Base-by-base conservation (phyloP, 2,888 invertebrate species). In the Achlya flavicornis region DNA sequence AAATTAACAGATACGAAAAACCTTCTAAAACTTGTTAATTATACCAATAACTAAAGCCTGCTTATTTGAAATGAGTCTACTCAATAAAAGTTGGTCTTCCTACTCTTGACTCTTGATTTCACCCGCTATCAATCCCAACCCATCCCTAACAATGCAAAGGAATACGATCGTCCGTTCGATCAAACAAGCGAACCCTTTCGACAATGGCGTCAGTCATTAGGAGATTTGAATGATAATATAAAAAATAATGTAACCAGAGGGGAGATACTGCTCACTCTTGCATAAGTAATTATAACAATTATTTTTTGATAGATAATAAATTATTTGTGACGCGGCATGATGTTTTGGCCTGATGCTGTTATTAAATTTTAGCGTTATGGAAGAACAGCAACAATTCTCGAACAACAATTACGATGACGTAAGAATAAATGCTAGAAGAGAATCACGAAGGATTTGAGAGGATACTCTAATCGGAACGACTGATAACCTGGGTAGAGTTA, bases 201-300 rank as follows among this genome's bases (percentile, higher is more conserved):
- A 89, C 90, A 91, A 90, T 83, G 72, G 85, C 69, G 66, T 65
- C 75, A 83, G 88, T 90, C 92, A 93, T 92, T 92, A 92, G 81
- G 73, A 79, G 75, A 91, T 92, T 92, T 91, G 88, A 92, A 92
- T 92, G 88, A 89, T 86, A 89, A 60, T 60, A 53, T 19, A 60
- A 86, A 84, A 84, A 81, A 88, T 82, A 79, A 73, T 71, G 61
- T 72, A 82, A 79, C 77, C 70, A 76, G 78, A 87, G 90, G 92
- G 91, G 90, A 83, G 85, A 85, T 78, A 73, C 72, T 75, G 75
- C 64, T 70, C 87, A 79, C 71, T 83, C 82, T 88, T 88, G 92
- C 92, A 91, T 92, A 89, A 88, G 89, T 92, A 92, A 92, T 91
- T 90, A 90, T 87, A 85, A 89, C 90, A 89, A 92, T 92, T 90